Conservation (phyloP, 2,888 invertebrate species). For the Campopleginae sp. region DNA sequence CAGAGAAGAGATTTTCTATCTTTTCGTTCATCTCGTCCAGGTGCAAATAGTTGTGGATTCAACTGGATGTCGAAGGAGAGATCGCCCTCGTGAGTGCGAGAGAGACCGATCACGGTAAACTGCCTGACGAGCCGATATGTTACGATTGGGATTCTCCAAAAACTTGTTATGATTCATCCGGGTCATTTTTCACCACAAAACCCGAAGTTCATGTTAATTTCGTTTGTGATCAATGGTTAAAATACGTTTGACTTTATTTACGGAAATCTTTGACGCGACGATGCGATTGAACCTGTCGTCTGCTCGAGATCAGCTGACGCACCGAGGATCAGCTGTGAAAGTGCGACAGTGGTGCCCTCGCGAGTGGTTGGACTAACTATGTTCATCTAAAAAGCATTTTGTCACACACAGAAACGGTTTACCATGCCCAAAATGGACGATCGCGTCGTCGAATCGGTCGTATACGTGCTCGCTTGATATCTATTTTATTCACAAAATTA, state of each 20-base stretch:
- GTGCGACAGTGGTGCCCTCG: constrained; percentile 8
- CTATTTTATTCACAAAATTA: constrained; percentile 4
- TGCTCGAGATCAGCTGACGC: constrained; percentile 35
- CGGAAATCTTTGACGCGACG: not conserved
- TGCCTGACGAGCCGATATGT: no score
- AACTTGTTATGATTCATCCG: not conserved
- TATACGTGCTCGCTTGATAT: constrained; percentile 1
- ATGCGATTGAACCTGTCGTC: constrained; percentile 13
- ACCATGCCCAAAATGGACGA: constrained; percentile 29
- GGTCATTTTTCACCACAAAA: not conserved
- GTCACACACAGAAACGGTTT: constrained; percentile 24
- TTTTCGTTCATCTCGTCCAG: no score
- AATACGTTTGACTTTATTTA: not conserved
- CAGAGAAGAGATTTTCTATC: no score
- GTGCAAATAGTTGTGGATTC: no score
- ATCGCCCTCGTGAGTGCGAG: not conserved
- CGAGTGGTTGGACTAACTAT: not conserved
- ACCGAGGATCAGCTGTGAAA: constrained; percentile 24
- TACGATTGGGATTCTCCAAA: not conserved
- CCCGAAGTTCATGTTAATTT: not conserved
- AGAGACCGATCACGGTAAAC: not conserved
- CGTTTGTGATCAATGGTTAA: not conserved
- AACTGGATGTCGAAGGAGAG: not conserved
- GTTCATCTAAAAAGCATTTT: constrained; percentile 22
- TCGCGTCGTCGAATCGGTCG: constrained; percentile 14